Evolutionary conservation across 2,888 invertebrate species (phyloP).

Genomic region (Himalopsyche japonica): DNA sequence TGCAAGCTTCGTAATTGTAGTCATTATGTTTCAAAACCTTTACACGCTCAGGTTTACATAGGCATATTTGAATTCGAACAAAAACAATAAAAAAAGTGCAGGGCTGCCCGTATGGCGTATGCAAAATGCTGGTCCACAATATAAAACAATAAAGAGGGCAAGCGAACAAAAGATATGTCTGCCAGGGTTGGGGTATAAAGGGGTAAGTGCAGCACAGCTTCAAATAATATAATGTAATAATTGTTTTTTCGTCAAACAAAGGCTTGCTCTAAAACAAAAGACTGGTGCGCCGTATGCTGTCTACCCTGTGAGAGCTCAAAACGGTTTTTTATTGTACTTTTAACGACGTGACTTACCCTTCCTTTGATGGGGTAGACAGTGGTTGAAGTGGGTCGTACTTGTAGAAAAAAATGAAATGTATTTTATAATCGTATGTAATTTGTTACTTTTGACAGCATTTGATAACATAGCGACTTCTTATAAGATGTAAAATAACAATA

Average conservation of each 20-base stretch:
- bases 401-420: background rate
- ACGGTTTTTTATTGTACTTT: constrained; percentile 22
- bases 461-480: too few relatives aligned
- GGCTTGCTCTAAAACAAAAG: constrained; percentile 33
- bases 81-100: background rate
- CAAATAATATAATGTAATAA: constrained; percentile 32
- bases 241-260: constrained; percentile 37
- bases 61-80: background rate
- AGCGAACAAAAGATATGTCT: constrained; percentile 31
- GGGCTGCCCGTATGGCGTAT: constrained; percentile 38
- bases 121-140: constrained; percentile 27
- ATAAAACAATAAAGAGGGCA: constrained; percentile 18
- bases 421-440: too few relatives aligned
- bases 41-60: background rate
- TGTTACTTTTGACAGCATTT: too few relatives aligned
- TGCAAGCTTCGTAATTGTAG: background rate
- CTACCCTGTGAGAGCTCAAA: constrained; percentile 23
- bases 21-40: background rate
- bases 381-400: background rate
- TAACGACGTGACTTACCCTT: background rate
- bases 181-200: background rate
- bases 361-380: background rate
- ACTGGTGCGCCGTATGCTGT: constrained; percentile 34
- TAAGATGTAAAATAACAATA: too few relatives aligned
- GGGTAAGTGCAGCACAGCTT: constrained; percentile 2